Base-by-base conservation (phyloP, 2,797 vertebrate species). In the Poecilia picta region DNA sequence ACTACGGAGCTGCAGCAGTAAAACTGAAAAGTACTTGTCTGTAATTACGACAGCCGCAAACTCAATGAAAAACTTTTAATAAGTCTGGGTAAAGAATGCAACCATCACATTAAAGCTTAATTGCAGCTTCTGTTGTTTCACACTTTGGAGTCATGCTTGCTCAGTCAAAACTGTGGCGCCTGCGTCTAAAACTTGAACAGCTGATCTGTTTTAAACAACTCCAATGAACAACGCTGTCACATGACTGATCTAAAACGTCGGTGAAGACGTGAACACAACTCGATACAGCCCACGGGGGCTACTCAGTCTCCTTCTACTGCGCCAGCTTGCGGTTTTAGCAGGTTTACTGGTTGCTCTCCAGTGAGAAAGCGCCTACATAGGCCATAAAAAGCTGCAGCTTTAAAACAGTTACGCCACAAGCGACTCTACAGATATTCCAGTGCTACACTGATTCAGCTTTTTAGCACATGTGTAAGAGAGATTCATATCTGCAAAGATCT, bases 341-440 rank as follows among this genome's bases (percentile, higher is more conserved):
- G 53, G 70, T 64, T 81, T 79, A 83, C 36, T 77, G 75, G 78
- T 72, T 25, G 39, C 72, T 82, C 59, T 83, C 43, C 74, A 84
- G 74, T 83, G 72, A 77, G 62, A 85, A 68, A 47, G 55, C 75
- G 82, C 88, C 92, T 92, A 90, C 73, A 75, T 90, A 92, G 91
- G 72, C 71, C 72, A 78, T 46, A 59, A 83, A 82, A 81, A 82
- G 79, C 84, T 77, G 81, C 59, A 68, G 87, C 77, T 83, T 78
- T 76, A 11, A 81, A 87, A 85, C 74, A 28, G 76, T 62, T 75
- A 76, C 76, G 83, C 81, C 59, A 49, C 68, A 39, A 76, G 83
- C 16, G 72, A 80, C 78, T 78, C 41, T 68, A 87, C 73, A 45
- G 72, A 78, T 91, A 90, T 89, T 92, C 89, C 82, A 77, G 83